Percentiles rank a stretch among this genome's conserved stretches.
Conservation (phyloP, 2,888 invertebrate species). For the Megaustenia siamemsis region DNA sequence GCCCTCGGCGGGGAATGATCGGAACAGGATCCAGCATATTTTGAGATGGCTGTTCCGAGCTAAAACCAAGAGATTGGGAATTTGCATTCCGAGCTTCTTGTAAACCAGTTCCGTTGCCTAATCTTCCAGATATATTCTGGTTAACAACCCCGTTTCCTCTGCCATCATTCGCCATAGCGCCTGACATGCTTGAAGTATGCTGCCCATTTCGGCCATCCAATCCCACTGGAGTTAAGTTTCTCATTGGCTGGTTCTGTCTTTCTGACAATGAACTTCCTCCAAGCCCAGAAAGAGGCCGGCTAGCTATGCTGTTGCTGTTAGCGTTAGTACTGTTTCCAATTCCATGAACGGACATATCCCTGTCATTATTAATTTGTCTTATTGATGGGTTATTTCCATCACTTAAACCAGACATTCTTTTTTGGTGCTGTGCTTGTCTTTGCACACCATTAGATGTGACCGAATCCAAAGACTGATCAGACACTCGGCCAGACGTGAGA, state of each 20-base stretch:
- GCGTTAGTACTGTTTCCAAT: background rate
- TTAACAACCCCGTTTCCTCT: constrained; percentile 33
- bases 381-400: constrained; percentile 6
- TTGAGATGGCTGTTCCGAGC: constrained; percentile 37
- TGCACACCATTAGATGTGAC: constrained; percentile 12
- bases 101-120: constrained; percentile 31
- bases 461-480: constrained; percentile 30
- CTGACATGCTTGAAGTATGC: constrained; percentile 11
- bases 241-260: constrained; percentile 43
- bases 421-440: constrained; percentile 33
- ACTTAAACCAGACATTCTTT: constrained; percentile 36
- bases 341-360: background rate
- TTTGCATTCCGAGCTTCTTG: constrained; percentile 6
- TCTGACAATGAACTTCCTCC: constrained; percentile 32
- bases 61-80: constrained; percentile 43
- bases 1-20: constrained; percentile 21
- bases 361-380: constrained; percentile 20
- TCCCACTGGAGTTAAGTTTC: constrained; percentile 41
- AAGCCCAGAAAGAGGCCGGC: constrained; percentile 43
- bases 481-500: constrained; percentile 20
- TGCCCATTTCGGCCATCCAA: constrained; percentile 21
- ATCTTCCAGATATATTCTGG: background rate
- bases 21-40: constrained; percentile 41
- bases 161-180: constrained; percentile 19
- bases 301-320: background rate